Base-by-base conservation (phyloP, 2,113 vertebrate genomes). In the Trinectes maculatus region DNA sequence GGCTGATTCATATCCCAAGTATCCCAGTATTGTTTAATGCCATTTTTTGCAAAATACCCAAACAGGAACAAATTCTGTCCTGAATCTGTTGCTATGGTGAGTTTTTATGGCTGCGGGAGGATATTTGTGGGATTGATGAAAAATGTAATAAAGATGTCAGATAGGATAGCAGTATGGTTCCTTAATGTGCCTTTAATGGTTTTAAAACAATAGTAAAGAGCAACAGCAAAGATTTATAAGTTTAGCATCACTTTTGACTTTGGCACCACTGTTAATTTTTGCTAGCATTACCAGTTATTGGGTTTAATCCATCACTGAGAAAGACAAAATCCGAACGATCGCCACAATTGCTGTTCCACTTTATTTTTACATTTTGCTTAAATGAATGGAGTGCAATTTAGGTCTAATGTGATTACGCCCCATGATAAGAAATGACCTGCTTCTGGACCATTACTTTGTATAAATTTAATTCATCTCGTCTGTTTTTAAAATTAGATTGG, bases 311-410 rank as follows among this genome's bases (percentile, higher is more conserved):
- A 42, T 49, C 28, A 3, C n/a, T n/a, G n/a, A 47, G 2, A 12
- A 16, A 39, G 26, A 33, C 9, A 54, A 33, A 47, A 48, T 29
- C 37, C 8, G n/a, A 6, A 43, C 22, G 31, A 37, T 53, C 3
- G 39, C 31, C 10, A 25, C 6, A 29, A 0, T 9, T n/a, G n/a
- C 4, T 52, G n/a, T 6, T 63, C 12, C 10, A 47, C 10, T 40
- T n/a, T 15, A 54, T 71, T 72, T 51, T 16, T 39, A 2, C 8
- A 68, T 33, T 49, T 24, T 57, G 39, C 26, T 58, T 3, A 22
- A 39, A 46, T 29, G 1, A 22, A 37, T 74, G n/a, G 19, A 5
- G 36, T 58, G 15, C 24, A 33, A 34, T 34, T 67, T 46, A 42
- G 1, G 10, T 16, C 4, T 33, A 48, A 40, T 26, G 21, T 24